Evolutionary conservation across 23 tunicate genomes (phyloP), one percentile per base, ranked within the genome.

Genomic region (Trididemnum nubilum): DNA sequence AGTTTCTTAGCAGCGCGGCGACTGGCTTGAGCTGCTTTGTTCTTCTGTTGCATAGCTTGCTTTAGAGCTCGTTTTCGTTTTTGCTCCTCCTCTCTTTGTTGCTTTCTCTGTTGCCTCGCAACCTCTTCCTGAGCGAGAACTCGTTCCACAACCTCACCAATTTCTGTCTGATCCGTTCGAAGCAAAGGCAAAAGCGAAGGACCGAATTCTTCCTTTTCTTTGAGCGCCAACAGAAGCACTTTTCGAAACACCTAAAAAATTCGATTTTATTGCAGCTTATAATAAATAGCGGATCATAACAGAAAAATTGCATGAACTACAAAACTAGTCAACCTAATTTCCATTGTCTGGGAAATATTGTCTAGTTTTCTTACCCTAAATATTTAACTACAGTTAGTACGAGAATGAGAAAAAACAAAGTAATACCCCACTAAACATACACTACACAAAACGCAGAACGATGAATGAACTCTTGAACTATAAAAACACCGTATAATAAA

Each of bases 131-230:
- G 59, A 5, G 83, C 83, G 19, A 85, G 54, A 24, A 85, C 76
- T 0, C 89, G 82, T 24, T 77, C 82, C 1, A 85, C 83, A 31
- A 85, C 69, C 33, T 85, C 89, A 35, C 73, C 65, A n/a, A 83
- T 83, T 67, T 77, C 83, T 1, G 40, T 33, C 50, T 85, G 82
- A 51, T 77, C 82, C 36, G 75, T 29, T 63, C 83, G 50, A 1
- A 85, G 58, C n/a, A 85, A 59, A 12, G 82, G 89, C 69, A 85
- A 2, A 3, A 85, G 77, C 7, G 76, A 76, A 28, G 89, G 89
- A 2, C 83, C 83, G 22, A 5, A 77, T 0, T n/a, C 15, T 24
- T 49, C 77, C 30, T 28, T 57, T 50, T 66, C 49, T 35, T 77
- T 77, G 35, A 77, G 25, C 9, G 89, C 82, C 26, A 85, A 59